Conservation (phyloP, 1,140 invertebrate species). For the Delia radicum region DNA sequence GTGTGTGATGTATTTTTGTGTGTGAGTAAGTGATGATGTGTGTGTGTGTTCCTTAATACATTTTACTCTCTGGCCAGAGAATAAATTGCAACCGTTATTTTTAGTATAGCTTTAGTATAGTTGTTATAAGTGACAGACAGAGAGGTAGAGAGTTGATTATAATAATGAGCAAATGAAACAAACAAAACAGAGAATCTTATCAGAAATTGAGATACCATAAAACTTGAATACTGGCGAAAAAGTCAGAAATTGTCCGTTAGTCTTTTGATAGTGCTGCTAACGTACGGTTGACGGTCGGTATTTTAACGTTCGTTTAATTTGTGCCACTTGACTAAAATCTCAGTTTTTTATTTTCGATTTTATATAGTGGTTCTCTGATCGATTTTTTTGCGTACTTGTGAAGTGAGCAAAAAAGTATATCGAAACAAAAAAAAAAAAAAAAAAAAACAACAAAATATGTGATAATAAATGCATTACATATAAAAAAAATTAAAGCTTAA, state of each 20-base stretch:
- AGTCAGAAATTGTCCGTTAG: conserved; percentile 13
- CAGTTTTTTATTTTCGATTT: conserved; percentile 10
- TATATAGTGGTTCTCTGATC: neutral
- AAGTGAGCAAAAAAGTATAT: neutral
- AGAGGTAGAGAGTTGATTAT: neutral
- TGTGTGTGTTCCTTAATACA: neutral
- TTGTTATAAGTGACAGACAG: neutral
- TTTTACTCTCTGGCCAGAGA: neutral
- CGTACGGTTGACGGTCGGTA: conserved; percentile 13
- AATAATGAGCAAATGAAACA: conserved; percentile 13
- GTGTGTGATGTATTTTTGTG: neutral
- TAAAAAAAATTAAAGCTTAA: neutral
- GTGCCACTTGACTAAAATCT: conserved; percentile 6
- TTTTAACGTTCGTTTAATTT: neutral
- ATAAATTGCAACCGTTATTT: neutral
- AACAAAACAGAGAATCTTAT: neutral
- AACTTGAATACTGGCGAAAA: neutral
- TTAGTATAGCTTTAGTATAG: neutral
- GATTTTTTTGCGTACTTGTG: conserved; percentile 10
- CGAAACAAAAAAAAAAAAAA: neutral
- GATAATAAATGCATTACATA: neutral
- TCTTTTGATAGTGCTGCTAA: conserved; percentile 7
- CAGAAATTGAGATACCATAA: neutral
- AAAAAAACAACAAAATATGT: neutral
- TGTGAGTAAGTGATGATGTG: neutral